Conservation (phyloP, 1,140 invertebrate species). For the Drosophila saltans region DNA sequence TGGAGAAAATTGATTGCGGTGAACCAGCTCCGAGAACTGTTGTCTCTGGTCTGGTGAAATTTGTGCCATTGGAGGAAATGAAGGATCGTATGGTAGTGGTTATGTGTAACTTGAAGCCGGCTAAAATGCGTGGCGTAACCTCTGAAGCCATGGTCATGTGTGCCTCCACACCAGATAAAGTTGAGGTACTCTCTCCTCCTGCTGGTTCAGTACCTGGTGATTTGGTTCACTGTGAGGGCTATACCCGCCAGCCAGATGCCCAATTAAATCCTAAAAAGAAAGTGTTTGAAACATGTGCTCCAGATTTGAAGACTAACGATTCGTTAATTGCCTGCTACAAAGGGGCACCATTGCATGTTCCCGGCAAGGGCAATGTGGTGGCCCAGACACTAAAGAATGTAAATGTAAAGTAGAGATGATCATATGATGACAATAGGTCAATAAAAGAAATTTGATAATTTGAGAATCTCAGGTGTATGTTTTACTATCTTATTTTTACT, state of each 20-base stretch:
- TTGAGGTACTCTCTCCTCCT: conserved; percentile 92
- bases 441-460: conserved; percentile 9
- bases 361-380: conserved; percentile 89
- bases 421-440: not conserved
- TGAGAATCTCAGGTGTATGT: not conserved
- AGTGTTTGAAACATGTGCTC: conserved; percentile 95
- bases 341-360: conserved; percentile 87
- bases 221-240: conserved; percentile 90
- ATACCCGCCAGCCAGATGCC: conserved; percentile 89
- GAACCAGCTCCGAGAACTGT: conserved; percentile 92
- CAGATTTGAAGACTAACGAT: conserved; percentile 91
- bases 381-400: conserved; percentile 88
- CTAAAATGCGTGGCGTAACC: conserved; percentile 93
- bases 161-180: conserved; percentile 91
- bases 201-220: conserved; percentile 89
- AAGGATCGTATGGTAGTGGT: conserved; percentile 90
- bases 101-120: conserved; percentile 94
- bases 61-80: conserved; percentile 93
- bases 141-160: conserved; percentile 98
- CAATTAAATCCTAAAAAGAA: conserved; percentile 97
- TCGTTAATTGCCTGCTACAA: conserved; percentile 90
- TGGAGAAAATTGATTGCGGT: conserved; percentile 95
- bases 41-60: conserved; percentile 93
- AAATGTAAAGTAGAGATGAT: conserved; percentile 85
- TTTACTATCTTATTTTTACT: conserved; percentile 44